Percentiles rank a stretch among this genome's conserved stretches.
phyloP scores from a whole-genome alignment of 1,140 invertebrate genomes.

The Drosophila simulans region DNA sequence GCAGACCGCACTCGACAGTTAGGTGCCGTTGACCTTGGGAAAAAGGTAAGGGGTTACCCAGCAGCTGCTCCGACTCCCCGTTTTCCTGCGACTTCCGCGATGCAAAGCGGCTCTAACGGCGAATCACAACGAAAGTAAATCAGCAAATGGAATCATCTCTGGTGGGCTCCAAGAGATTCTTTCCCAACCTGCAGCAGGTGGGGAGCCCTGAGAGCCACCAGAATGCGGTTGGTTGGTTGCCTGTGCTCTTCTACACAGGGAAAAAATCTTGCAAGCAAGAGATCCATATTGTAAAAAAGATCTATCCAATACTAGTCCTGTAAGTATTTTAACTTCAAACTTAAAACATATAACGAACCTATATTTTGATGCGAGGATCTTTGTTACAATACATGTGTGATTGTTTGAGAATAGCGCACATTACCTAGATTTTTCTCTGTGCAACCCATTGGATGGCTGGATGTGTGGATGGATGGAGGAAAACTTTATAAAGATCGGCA shows the following conservation, averaged over 20 bases:
- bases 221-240: conserved; percentile 40
- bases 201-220: conserved; percentile 31
- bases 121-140: conserved; percentile 69
- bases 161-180: conserved; percentile 36
- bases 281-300: background rate
- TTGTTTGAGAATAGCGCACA: background rate
- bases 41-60: conserved; percentile 63
- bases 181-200: conserved; percentile 38
- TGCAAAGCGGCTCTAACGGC: conserved; percentile 47
- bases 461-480: conserved; percentile 38
- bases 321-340: too few species aligned
- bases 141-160: conserved; percentile 55
- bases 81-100: conserved; percentile 45
- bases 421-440: conserved; percentile 3
- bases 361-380: too few species aligned
- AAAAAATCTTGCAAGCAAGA: background rate
- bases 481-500: conserved; percentile 78
- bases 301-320: too few species aligned
- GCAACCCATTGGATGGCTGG: conserved; percentile 27
- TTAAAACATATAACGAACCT: too few species aligned
- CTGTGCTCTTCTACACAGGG: conserved; percentile 25
- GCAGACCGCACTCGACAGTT: conserved; percentile 53
- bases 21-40: conserved; percentile 76
- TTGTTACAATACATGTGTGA: background rate
- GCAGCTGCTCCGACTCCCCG: conserved; percentile 5